These are phyloP conservation scores for Momotus momota DNA, from an alignment of 2,797 vertebrate genomes.

Conservation along the genomic window DNA sequence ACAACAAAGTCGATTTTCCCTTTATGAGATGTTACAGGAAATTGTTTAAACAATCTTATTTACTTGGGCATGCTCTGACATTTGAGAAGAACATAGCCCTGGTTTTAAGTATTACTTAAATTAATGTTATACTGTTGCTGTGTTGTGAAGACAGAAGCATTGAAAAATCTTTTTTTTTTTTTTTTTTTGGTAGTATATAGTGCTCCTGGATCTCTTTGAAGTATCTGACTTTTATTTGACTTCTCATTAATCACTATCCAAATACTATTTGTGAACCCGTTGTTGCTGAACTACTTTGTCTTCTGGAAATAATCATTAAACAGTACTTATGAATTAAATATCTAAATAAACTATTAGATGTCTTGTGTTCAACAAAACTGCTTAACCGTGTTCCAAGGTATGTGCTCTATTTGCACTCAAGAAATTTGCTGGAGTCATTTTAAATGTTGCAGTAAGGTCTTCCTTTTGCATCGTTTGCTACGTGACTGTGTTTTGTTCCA, in stretches of 20 bases:
- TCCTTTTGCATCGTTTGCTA: not conserved
- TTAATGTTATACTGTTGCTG: not conserved
- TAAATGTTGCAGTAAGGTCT: not conserved
- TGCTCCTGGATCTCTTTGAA: not conserved
- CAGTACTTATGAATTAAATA: not conserved
- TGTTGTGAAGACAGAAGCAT: not conserved
- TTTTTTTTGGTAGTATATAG: not conserved
- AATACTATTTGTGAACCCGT: not conserved
- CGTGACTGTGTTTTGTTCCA: fast-evolving
- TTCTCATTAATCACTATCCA: not conserved
- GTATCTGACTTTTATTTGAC: not conserved
- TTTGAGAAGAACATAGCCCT: not conserved
- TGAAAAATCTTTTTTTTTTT: not conserved
- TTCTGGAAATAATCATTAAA: not conserved
- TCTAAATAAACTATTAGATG: not conserved
- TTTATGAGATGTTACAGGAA: not conserved
- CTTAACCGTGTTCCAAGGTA: not conserved
- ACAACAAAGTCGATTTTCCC: not conserved
- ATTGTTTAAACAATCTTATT: not conserved
- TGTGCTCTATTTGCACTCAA: not conserved
- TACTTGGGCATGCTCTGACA: not conserved
- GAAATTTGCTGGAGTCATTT: not conserved
- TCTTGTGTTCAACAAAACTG: not conserved
- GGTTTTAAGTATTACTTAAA: not conserved
- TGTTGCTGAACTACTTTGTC: not conserved